phyloP scores from a whole-genome alignment of 2,888 invertebrate species.

The Myopa testacea region DNA sequence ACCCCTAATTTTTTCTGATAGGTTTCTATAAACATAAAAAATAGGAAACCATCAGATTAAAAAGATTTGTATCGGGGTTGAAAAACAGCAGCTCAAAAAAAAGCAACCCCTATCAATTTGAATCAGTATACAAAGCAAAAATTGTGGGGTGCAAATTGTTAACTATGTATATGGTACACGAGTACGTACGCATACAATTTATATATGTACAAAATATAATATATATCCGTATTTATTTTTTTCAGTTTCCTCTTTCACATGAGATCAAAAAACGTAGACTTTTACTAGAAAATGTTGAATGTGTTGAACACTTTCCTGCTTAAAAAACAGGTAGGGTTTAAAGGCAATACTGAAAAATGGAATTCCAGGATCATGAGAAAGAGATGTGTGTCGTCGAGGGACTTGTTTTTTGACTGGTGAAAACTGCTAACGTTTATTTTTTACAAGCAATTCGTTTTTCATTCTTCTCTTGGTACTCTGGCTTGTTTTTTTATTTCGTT shows the following conservation, averaged over 20 bases:
- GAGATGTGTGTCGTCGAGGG: conserved; percentile 1
- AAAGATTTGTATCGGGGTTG: conserved; percentile 23
- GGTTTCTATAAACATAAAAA: conserved; percentile 12
- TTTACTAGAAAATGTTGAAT: not conserved
- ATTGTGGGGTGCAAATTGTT: not conserved
- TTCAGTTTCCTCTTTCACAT: not conserved
- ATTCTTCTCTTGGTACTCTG: not conserved
- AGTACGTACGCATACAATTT: not conserved
- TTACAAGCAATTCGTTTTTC: not conserved
- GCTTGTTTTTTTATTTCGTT: not conserved
- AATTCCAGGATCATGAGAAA: conserved; percentile 43
- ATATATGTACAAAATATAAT: no score
- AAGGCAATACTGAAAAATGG: not conserved
- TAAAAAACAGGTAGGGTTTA: conserved; percentile 34
- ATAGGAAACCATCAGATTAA: conserved; percentile 7
- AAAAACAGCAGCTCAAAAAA: conserved; percentile 14
- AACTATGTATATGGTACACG: no score
- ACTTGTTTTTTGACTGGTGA: not conserved
- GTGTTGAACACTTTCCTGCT: not conserved
- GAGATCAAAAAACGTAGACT: not conserved
- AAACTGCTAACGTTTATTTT: not conserved
- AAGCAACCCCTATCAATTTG: conserved; percentile 11
- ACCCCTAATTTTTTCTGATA: conserved; percentile 19
- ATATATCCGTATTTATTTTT: no score
- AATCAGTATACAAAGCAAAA: not conserved